Evolutionary conservation across 2,113 vertebrate species (phyloP).

Genomic region (Thermophis baileyi): DNA sequence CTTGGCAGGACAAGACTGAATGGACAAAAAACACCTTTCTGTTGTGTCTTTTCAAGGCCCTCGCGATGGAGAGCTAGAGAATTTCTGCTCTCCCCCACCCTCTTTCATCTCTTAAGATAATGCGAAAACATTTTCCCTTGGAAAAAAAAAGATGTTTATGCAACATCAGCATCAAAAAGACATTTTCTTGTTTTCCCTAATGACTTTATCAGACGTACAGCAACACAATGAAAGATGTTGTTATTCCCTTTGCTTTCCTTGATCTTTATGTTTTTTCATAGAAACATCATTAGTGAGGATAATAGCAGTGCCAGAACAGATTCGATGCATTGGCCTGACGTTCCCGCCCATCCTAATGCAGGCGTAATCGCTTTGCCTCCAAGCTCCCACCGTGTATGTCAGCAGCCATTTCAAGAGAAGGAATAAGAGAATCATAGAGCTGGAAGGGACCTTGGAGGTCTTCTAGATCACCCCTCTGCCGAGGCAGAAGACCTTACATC

Average conservation of each 20-base stretch:
- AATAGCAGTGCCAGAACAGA: conserved; percentile 49
- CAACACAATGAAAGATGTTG: conserved; percentile 58
- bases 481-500: neutral
- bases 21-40: neutral
- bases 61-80: neutral
- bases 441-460: neutral
- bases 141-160: conserved; percentile 57
- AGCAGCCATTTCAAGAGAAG: conserved; percentile 22
- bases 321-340: conserved; percentile 43
- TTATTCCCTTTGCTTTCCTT: conserved; percentile 57
- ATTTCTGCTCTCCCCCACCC: conserved; percentile 21
- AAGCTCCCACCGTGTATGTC: neutral
- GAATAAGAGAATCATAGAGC: neutral
- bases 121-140: conserved; percentile 61
- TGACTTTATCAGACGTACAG: conserved; percentile 61
- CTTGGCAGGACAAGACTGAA: neutral
- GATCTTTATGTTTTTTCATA: conserved; percentile 52
- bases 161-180: conserved; percentile 68
- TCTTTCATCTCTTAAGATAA: conserved; percentile 60
- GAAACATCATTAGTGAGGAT: conserved; percentile 48
- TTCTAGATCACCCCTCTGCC: neutral
- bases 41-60: neutral
- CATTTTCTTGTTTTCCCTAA: conserved; percentile 67
- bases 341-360: conserved; percentile 36
- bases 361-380: conserved; percentile 10